Conservation (phyloP, 2,888 invertebrate genomes). For the Ornithoptera alexandrae region DNA sequence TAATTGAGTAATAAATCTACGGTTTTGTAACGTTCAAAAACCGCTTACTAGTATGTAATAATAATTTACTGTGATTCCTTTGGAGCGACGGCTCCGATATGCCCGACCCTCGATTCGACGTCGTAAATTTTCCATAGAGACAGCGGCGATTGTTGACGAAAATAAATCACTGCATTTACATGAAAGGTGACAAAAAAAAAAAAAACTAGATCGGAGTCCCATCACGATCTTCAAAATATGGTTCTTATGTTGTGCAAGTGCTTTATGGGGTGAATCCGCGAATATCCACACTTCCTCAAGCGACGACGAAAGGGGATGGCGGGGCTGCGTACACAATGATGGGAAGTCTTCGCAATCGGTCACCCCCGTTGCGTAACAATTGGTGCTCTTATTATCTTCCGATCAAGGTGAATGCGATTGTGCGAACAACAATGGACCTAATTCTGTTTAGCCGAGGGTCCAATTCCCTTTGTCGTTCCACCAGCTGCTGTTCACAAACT, state of each 20-base stretch:
- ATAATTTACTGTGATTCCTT: slow-evolving; percentile 31
- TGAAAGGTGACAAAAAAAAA: slow-evolving; percentile 46
- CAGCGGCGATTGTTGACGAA: slow-evolving; percentile 66
- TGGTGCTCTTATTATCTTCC: slow-evolving; percentile 61
- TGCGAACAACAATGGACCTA: slow-evolving; percentile 58
- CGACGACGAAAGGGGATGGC: slow-evolving; percentile 43
- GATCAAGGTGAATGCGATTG: slow-evolving; percentile 51
- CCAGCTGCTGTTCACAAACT: slow-evolving; percentile 50
- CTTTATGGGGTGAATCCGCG: no score
- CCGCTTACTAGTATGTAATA: slow-evolving; percentile 26
- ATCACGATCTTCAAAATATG: slow-evolving; percentile 29
- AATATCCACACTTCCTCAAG: slow-evolving; percentile 70
- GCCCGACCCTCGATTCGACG: slow-evolving; percentile 61
- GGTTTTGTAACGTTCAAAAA: slow-evolving; percentile 13
- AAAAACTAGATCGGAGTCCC: slow-evolving; percentile 64
- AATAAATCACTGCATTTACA: slow-evolving; percentile 73
- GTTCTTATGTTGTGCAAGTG: slow-evolving; percentile 33
- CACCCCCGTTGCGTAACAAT: slow-evolving; percentile 70
- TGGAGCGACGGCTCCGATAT: slow-evolving; percentile 35
- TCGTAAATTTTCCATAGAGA: slow-evolving; percentile 77
- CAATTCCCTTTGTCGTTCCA: slow-evolving; percentile 44
- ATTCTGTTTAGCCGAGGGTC: slow-evolving; percentile 49
- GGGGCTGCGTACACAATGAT: slow-evolving; percentile 49
- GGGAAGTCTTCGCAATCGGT: slow-evolving; percentile 42
- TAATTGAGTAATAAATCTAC: slow-evolving; percentile 12